Evolutionary conservation across 2,797 vertebrate species (phyloP), one percentile per base, ranked within the genome.

Genomic region (Pseudochromis fuscus): DNA sequence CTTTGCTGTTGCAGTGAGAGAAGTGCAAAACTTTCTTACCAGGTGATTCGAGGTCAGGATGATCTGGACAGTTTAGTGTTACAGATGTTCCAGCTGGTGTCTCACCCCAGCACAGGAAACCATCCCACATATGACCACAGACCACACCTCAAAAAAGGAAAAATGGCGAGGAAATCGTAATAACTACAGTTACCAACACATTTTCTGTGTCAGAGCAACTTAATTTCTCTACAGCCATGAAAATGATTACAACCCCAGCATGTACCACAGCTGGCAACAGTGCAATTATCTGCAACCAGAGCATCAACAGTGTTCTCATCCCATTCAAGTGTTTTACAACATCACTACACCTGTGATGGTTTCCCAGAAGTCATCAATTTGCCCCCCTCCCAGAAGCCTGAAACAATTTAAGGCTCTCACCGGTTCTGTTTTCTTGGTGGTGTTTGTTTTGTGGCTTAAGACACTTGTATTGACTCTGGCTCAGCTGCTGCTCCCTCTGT

Each of bases 81-180:
- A 94, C 88, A 2, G 91, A 70, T 0, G 84, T 94, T 67, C 96
- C 96, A 33, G 95, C 95, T 1, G 94, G 95, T 0, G 96, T 96
- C 81, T 98, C 95, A 0, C 95, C 95, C 98, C 98, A 99, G 79
- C 98, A 99, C 56, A 98, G 61, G 92, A 94, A 95, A 45, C 97
- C 97, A 4, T 99, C 98, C 98, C 98, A 99, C 0, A 95, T 94
- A 3, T 90, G 93, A 69, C 93, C 93, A 92, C 98, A 99, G 65
- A 93, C 96, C 0, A 75, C 72, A 67, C 94, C 98, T 99, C 23
- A 0, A 56, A 28, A 48, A 13, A 27, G 19, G 9, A 49, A 48
- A n/a, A n/a, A 50, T 5, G 2, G n/a, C n/a, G n/a, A n/a, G 23
- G 16, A 23, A 49, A 1, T 31, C 11, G 2, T 44, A 61, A 66